A percentile compares a stretch with the other conserved stretches of the same genome.
phyloP scores from a whole-genome alignment of 2,888 invertebrate genomes.

The Lepetodrilus schrolli region DNA sequence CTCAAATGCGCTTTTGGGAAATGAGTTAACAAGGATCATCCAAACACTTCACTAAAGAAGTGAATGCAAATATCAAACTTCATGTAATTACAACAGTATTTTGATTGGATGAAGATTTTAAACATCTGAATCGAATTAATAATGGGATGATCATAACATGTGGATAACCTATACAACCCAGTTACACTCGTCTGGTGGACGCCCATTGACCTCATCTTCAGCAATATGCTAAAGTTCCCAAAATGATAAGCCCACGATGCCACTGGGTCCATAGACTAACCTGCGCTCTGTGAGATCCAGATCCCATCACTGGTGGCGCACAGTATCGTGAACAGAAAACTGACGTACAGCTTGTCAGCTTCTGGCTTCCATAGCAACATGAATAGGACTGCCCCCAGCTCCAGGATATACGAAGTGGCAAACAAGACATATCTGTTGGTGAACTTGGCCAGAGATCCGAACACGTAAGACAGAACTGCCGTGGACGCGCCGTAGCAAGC shows the following conservation, averaged over 20 bases:
- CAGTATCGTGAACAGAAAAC: constrained; percentile 53
- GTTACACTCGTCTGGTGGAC: no score
- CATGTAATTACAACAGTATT: no score
- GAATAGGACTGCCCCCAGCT: constrained; percentile 51
- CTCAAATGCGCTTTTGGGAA: no score
- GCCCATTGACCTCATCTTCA: no score
- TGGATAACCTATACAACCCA: no score
- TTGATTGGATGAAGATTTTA: no score
- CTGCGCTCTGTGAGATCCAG: constrained; percentile 63
- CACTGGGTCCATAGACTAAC: constrained; percentile 48
- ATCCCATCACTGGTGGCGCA: constrained; percentile 64
- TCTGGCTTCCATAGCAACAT: constrained; percentile 53
- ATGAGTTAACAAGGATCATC: no score
- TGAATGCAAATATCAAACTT: no score
- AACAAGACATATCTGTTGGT: constrained; percentile 57
- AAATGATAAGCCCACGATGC: no score
- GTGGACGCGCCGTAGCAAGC: constrained; percentile 59
- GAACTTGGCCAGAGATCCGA: constrained; percentile 53
- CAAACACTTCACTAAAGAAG: no score
- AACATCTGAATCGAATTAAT: no score
- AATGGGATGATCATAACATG: not conserved
- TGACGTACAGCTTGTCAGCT: constrained; percentile 37
- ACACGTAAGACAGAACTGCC: constrained; percentile 51
- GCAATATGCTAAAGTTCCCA: no score
- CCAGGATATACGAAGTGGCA: constrained; percentile 47